Evolutionary conservation across 2,888 invertebrate species (phyloP).

Genomic region (Clistopyga incitator): DNA sequence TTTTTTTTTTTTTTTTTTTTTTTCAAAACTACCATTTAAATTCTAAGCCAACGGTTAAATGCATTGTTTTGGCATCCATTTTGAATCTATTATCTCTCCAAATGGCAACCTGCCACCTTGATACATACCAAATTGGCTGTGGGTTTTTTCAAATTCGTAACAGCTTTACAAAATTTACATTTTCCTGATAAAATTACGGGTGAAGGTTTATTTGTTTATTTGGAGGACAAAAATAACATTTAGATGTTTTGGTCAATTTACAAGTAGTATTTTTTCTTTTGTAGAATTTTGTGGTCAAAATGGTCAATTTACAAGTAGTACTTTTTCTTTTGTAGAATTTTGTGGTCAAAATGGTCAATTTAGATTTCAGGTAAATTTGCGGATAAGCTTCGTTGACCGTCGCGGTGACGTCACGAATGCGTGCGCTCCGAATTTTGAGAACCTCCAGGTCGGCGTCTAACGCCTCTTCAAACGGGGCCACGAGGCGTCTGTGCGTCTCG

Average conservation of each 20-base stretch:
- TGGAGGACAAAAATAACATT: too few species aligned
- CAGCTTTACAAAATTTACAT: background rate
- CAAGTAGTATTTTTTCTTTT: too few species aligned
- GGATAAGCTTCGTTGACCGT: background rate
- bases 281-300: too few species aligned
- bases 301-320: too few species aligned
- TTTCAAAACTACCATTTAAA: background rate
- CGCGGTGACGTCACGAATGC: background rate
- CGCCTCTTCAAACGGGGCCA: conserved; percentile 59
- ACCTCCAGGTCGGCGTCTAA: conserved; percentile 37
- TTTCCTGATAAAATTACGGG: background rate
- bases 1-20: conserved; percentile 1
- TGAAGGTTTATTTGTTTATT: background rate
- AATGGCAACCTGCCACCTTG: background rate
- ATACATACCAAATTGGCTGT: background rate
- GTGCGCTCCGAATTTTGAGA: background rate
- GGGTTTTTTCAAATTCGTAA: background rate
- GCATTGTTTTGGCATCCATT: background rate
- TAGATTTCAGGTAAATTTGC: background rate
- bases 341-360: too few species aligned
- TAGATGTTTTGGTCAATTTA: too few species aligned
- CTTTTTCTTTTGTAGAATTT: too few species aligned
- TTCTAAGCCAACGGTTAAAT: background rate
- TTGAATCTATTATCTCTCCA: background rate
- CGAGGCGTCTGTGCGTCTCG: conserved; percentile 32